Evolutionary conservation across 2,797 vertebrate genomes (phyloP).

Genomic region (Mus spretus): DNA sequence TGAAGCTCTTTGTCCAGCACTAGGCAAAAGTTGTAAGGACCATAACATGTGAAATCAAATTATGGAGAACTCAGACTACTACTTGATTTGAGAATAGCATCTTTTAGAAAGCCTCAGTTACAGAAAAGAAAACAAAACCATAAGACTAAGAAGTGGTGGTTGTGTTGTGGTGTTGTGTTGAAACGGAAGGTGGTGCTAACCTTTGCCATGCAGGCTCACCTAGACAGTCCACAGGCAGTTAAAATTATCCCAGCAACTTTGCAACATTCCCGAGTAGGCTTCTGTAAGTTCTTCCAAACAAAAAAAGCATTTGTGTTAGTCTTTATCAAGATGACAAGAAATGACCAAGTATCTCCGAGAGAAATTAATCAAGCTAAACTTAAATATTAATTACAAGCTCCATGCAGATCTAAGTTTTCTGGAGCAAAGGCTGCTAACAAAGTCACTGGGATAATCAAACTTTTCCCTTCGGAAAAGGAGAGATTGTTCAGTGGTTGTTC

Average conservation of each 20-base stretch:
- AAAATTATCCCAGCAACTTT: slow-evolving; percentile 74
- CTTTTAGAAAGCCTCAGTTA: slow-evolving; percentile 70
- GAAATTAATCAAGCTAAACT: slow-evolving; percentile 34
- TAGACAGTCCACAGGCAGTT: slow-evolving; percentile 67
- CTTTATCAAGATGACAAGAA: slow-evolving; percentile 64
- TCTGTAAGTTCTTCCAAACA: slow-evolving; percentile 69
- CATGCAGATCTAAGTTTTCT: slow-evolving; percentile 10
- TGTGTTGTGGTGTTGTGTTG: not conserved
- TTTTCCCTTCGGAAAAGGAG: slow-evolving; percentile 39
- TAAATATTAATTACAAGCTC: slow-evolving; percentile 59
- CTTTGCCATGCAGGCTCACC: slow-evolving; percentile 80
- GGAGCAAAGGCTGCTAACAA: not conserved
- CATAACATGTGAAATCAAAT: not conserved
- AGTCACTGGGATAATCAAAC: not conserved
- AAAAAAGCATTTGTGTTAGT: slow-evolving; percentile 69
- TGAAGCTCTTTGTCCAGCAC: not conserved
- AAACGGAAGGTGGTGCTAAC: slow-evolving; percentile 77
- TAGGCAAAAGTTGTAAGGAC: slow-evolving; percentile 65
- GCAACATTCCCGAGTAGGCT: slow-evolving; percentile 74
- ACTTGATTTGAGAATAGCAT: slow-evolving; percentile 58
- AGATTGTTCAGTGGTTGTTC: not conserved
- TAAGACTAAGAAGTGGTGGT: slow-evolving; percentile 56
- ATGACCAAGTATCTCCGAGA: not conserved
- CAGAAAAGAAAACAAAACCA: not conserved
- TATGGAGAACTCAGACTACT: slow-evolving; percentile 18